phyloP scores from a whole-genome alignment of 2,113 vertebrate species.

The Trachemys scripta region DNA sequence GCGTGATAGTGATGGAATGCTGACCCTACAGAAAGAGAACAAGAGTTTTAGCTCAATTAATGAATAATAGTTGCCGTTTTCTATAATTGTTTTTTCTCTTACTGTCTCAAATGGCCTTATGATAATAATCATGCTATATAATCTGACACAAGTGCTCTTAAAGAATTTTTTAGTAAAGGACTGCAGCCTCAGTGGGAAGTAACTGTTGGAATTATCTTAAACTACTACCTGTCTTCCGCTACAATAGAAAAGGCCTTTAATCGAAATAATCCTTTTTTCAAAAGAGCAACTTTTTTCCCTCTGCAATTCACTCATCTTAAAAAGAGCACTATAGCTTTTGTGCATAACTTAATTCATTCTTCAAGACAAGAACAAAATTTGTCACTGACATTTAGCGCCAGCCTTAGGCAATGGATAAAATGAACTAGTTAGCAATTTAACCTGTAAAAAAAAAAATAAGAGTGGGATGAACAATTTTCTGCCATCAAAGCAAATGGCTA shows the following conservation, averaged over 20 bases:
- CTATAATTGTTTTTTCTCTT: slow-evolving; percentile 64
- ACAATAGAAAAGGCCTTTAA: slow-evolving; percentile 88
- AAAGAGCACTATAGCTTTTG: slow-evolving; percentile 88
- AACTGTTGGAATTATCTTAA: slow-evolving; percentile 87
- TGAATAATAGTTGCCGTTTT: slow-evolving; percentile 77
- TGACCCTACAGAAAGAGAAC: slow-evolving; percentile 57
- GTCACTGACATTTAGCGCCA: slow-evolving; percentile 96
- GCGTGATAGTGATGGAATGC: slow-evolving; percentile 45
- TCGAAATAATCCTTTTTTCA: slow-evolving; percentile 87
- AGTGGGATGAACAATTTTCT: slow-evolving; percentile 88
- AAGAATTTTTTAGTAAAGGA: slow-evolving; percentile 83
- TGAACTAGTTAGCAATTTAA: slow-evolving; percentile 95
- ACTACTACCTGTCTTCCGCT: slow-evolving; percentile 86
- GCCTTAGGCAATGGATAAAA: slow-evolving; percentile 93
- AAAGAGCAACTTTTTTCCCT: slow-evolving; percentile 83
- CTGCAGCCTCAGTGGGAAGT: slow-evolving; percentile 83
- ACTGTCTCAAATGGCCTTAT: slow-evolving; percentile 81
- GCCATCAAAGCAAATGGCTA: slow-evolving; percentile 88
- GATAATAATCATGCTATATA: slow-evolving; percentile 84
- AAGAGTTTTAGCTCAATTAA: slow-evolving; percentile 75
- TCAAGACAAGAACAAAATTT: slow-evolving; percentile 90
- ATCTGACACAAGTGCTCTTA: slow-evolving; percentile 84
- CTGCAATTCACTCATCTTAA: slow-evolving; percentile 87
- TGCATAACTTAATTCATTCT: slow-evolving; percentile 91
- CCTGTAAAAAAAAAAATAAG: slow-evolving; percentile 80